Conservation (phyloP, 2,888 invertebrate species). For the Drosophila prostipennis region DNA sequence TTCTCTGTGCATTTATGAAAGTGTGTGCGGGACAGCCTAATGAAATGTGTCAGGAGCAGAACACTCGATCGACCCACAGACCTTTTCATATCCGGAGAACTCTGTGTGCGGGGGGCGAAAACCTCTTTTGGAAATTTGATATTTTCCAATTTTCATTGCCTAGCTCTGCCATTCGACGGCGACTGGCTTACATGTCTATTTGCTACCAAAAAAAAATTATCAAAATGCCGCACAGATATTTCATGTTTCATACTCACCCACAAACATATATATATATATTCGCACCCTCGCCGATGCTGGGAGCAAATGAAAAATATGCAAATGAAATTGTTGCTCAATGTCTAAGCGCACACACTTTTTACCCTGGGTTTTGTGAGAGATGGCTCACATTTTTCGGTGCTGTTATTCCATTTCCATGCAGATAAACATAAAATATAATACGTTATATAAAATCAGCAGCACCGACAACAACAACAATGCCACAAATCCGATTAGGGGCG, state of each 20-base stretch:
- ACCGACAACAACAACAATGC: constrained; percentile 31
- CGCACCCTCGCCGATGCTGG: constrained; percentile 53
- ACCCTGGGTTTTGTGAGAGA: constrained; percentile 15
- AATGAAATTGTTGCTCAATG: constrained; percentile 76
- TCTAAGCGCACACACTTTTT: constrained; percentile 45
- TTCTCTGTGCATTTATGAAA: constrained; percentile 9
- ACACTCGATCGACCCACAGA: constrained; percentile 58
- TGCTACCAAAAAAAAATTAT: constrained; percentile 44
- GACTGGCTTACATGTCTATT: constrained; percentile 53
- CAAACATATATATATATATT: constrained; percentile 31
- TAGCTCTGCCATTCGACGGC: constrained; percentile 56
- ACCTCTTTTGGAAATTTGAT: constrained; percentile 65
- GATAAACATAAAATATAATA: constrained; percentile 62
- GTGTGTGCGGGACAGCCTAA: constrained; percentile 57
- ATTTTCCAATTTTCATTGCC: constrained; percentile 76
- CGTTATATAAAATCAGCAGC: constrained; percentile 61
- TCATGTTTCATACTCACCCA: constrained; percentile 53
- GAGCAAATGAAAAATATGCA: constrained; percentile 74
- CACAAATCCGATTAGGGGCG: constrained; percentile 52
- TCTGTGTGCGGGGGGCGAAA: constrained; percentile 4
- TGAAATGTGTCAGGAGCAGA: constrained; percentile 74
- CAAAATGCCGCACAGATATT: constrained; percentile 62
- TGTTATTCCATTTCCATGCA: constrained; percentile 68
- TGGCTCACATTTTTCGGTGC: constrained; percentile 38
- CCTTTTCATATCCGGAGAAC: constrained; percentile 23